These are phyloP conservation scores for Capromys pilorides DNA, from an alignment of 2,797 vertebrate species.

Conservation along the genomic window DNA sequence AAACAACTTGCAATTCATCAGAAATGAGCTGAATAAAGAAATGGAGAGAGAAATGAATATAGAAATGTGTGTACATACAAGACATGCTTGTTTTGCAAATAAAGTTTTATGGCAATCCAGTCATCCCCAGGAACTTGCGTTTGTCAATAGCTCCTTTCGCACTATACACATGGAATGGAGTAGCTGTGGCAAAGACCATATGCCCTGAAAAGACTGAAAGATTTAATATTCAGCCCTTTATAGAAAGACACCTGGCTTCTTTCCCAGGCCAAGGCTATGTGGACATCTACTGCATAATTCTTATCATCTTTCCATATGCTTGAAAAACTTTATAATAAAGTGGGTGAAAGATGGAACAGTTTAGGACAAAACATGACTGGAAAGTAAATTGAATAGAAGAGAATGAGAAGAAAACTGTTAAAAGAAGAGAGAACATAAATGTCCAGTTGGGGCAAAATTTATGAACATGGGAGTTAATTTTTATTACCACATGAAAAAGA, in stretches of 20 bases:
- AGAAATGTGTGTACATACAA: background rate
- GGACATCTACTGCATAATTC: background rate
- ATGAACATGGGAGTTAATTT: background rate
- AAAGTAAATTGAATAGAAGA: background rate
- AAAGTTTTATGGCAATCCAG: background rate
- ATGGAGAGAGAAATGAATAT: background rate
- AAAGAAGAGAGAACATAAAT: background rate
- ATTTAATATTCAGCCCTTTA: background rate
- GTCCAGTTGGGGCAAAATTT: background rate
- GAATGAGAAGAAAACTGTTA: background rate
- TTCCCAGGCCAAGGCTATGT: background rate
- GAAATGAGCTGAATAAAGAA: background rate
- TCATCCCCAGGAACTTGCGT: background rate
- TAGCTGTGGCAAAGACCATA: background rate
- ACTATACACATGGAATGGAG: background rate
- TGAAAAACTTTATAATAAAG: background rate
- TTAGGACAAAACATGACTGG: background rate
- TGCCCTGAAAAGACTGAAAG: background rate
- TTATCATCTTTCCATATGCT: background rate
- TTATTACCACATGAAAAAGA: background rate
- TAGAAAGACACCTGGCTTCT: background rate
- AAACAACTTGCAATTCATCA: slow-evolving; percentile 15
- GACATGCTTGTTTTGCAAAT: background rate
- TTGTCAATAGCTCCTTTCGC: background rate
- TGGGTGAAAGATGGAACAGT: background rate